Evolutionary conservation across 2,797 vertebrate species (phyloP).

Genomic region (Diplodus puntazzo): DNA sequence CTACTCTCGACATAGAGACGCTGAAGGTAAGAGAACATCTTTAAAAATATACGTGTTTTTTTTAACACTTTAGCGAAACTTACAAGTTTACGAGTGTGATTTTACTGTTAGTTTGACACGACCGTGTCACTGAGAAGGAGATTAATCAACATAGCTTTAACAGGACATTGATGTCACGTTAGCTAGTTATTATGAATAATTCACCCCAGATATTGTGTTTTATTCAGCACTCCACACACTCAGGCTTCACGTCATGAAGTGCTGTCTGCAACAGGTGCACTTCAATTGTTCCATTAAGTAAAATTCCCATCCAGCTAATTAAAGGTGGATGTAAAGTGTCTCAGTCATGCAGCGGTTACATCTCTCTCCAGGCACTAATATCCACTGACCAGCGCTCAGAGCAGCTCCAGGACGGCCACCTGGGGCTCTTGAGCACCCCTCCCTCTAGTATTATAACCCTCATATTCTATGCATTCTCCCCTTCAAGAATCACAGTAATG

Average conservation of each 20-base stretch:
- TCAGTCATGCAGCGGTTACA: constrained; percentile 11
- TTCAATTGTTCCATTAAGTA: constrained; percentile 13
- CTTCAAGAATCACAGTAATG: constrained; percentile 53
- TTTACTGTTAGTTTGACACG: background rate
- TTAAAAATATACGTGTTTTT: constrained; percentile 3
- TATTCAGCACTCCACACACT: constrained; percentile 11
- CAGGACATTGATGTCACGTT: background rate
- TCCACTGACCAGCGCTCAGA: constrained; percentile 39
- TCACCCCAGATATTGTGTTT: background rate
- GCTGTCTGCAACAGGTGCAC: constrained; percentile 68
- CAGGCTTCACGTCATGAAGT: background rate
- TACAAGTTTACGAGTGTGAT: background rate
- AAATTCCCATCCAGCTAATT: constrained; percentile 14
- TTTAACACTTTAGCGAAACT: background rate
- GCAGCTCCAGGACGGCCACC: constrained; percentile 23
- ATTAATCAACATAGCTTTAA: background rate
- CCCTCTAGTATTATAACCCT: constrained; percentile 15
- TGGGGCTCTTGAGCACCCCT: constrained; percentile 19
- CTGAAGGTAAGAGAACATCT: constrained; percentile 87
- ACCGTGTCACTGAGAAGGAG: background rate
- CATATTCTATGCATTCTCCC: constrained; percentile 43
- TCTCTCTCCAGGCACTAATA: constrained; percentile 43
- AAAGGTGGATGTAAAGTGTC: constrained; percentile 36
- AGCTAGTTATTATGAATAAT: background rate
- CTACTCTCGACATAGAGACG: constrained; percentile 87